These are phyloP conservation scores for Tenebrosternarchus preto DNA, from an alignment of 2,113 vertebrate species.

Conservation along the genomic window DNA sequence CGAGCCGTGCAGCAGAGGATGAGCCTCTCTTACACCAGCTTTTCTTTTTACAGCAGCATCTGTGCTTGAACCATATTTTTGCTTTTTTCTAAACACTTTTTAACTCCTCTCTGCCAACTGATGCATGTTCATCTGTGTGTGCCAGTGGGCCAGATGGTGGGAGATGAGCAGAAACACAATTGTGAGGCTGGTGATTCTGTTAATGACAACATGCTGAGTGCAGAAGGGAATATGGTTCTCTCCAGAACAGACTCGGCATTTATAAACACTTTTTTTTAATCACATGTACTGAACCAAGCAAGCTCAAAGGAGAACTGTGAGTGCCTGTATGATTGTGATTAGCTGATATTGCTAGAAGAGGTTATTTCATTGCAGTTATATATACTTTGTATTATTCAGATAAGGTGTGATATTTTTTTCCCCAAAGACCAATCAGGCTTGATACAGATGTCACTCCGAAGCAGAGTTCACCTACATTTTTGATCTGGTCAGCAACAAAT, in stretches of 20 bases:
- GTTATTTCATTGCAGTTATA: too few species aligned
- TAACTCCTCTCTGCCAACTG: constrained; percentile 31
- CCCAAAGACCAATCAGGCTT: too few species aligned
- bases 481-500: too few species aligned
- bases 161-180: constrained; percentile 31
- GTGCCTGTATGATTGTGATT: neutral
- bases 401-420: too few species aligned
- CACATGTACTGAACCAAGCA: too few species aligned
- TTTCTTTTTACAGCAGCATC: constrained; percentile 46
- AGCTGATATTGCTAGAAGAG: too few species aligned
- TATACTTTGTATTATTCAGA: too few species aligned
- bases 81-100: constrained; percentile 30
- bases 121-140: constrained; percentile 42
- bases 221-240: constrained; percentile 24
- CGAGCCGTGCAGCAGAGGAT: constrained; percentile 26
- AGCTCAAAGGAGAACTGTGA: neutral
- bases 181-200: constrained; percentile 37
- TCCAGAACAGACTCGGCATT: neutral
- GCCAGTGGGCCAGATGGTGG: constrained; percentile 51
- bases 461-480: too few species aligned
- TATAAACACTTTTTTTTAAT: neutral
- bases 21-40: constrained; percentile 26
- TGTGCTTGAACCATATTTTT: constrained; percentile 16
- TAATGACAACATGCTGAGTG: constrained; percentile 18
- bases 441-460: too few species aligned